These are phyloP conservation scores for Sebastes matsubarae DNA, from an alignment of 2,797 vertebrate species.

Conservation along the genomic window DNA sequence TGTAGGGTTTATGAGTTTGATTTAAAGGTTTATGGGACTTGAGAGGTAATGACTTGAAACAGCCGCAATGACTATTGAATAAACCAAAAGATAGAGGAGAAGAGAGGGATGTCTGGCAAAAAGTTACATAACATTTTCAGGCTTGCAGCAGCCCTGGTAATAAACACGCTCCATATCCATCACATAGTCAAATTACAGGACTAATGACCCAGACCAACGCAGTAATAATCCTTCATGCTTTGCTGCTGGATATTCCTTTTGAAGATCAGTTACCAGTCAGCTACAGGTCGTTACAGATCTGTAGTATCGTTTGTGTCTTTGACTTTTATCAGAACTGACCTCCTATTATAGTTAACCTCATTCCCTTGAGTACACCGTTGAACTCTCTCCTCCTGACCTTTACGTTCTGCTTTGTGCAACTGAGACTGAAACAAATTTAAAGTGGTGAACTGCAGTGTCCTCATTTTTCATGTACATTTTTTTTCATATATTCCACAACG, in stretches of 20 bases:
- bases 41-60: conserved; percentile 16
- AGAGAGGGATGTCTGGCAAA: neutral
- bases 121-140: conserved; percentile 34
- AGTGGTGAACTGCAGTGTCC: neutral
- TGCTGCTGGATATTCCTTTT: conserved; percentile 49
- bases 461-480: neutral
- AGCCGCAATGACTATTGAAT: conserved; percentile 20
- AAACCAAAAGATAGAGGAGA: conserved; percentile 1
- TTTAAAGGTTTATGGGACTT: conserved; percentile 11
- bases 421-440: conserved; percentile 13
- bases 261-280: conserved; percentile 51
- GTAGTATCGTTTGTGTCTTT: conserved; percentile 32
- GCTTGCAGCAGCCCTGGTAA: conserved; percentile 24
- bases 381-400: conserved; percentile 34
- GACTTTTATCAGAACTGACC: conserved; percentile 57
- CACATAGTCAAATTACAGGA: conserved; percentile 59
- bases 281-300: conserved; percentile 43
- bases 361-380: conserved; percentile 9
- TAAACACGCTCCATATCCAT: conserved; percentile 54
- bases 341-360: conserved; percentile 19
- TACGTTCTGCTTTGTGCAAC: conserved; percentile 35
- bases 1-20: neutral
- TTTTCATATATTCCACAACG: neutral
- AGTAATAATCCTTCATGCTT: conserved; percentile 36
- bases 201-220: conserved; percentile 45